phyloP scores from a whole-genome alignment of 2,797 vertebrate species.

The Pagetopsis macropterus region DNA sequence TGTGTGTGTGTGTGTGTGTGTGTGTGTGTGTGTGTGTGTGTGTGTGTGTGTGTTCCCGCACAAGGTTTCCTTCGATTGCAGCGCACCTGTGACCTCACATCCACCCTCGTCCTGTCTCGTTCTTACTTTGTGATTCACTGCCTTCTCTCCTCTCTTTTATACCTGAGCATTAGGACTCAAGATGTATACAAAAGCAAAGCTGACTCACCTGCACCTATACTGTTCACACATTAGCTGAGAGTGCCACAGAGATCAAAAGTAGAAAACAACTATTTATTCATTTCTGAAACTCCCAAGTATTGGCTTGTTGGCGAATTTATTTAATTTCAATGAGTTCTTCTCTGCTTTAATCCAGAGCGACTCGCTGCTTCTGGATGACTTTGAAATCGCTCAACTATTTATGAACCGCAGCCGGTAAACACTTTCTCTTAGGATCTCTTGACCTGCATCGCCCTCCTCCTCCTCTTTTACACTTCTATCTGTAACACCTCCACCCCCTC shows the following conservation, averaged over 20 bases:
- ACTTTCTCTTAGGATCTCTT: slow-evolving; percentile 71
- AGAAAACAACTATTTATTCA: slow-evolving; percentile 16
- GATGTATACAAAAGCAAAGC: neutral
- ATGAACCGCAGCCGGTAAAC: slow-evolving; percentile 81
- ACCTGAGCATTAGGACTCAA: neutral
- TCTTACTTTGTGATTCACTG: slow-evolving; percentile 19
- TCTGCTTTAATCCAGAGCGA: slow-evolving; percentile 80
- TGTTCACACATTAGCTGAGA: neutral
- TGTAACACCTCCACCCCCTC: slow-evolving; percentile 58
- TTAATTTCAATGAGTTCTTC: slow-evolving; percentile 33
- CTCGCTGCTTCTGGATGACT: slow-evolving; percentile 81
- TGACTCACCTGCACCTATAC: neutral
- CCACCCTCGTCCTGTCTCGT: neutral
- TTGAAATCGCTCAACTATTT: slow-evolving; percentile 82
- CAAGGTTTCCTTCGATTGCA: slow-evolving; percentile 33
- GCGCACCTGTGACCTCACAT: slow-evolving; percentile 49
- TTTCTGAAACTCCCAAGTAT: neutral
- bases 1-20: slow-evolving; percentile 33
- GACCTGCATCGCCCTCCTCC: slow-evolving; percentile 35
- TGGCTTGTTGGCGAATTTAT: slow-evolving; percentile 26
- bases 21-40: slow-evolving; percentile 27
- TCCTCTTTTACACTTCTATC: slow-evolving; percentile 32
- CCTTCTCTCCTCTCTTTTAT: slow-evolving; percentile 23
- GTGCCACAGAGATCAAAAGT: neutral
- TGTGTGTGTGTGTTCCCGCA: slow-evolving; percentile 22